Conservation (phyloP, 2,113 vertebrate genomes). For the Archocentrus centrarchus region DNA sequence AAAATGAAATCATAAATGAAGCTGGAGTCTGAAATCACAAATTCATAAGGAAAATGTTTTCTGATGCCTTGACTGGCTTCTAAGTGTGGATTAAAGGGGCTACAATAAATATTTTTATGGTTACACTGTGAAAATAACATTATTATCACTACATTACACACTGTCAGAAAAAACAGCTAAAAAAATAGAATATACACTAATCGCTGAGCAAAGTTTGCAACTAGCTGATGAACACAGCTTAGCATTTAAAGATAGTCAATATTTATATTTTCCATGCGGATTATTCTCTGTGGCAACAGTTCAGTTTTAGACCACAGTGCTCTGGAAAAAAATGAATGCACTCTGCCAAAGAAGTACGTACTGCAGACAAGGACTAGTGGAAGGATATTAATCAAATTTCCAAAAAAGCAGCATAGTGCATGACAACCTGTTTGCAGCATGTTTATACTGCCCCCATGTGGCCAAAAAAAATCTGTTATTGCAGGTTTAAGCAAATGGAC, state of each 20-base stretch:
- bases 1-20: neutral
- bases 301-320: too few relatives aligned
- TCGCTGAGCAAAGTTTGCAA: fast-evolving
- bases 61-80: neutral
- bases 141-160: too few relatives aligned
- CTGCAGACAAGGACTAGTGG: neutral
- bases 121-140: too few relatives aligned
- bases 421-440: neutral
- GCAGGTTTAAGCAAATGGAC: too few relatives aligned
- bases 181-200: fast-evolving
- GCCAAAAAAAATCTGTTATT: too few relatives aligned
- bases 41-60: neutral
- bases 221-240: too few relatives aligned
- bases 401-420: neutral
- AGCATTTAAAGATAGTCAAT: neutral
- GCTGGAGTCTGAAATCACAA: neutral
- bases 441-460: neutral
- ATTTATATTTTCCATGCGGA: neutral
- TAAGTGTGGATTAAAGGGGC: neutral
- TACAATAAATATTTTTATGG: too few relatives aligned
- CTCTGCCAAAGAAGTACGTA: too few relatives aligned
- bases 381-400: neutral
- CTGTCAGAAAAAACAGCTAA: too few relatives aligned
- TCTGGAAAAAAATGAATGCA: too few relatives aligned
- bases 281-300: neutral